Conservation (phyloP, 2,113 vertebrate genomes). For the Bungarus multicinctus region DNA sequence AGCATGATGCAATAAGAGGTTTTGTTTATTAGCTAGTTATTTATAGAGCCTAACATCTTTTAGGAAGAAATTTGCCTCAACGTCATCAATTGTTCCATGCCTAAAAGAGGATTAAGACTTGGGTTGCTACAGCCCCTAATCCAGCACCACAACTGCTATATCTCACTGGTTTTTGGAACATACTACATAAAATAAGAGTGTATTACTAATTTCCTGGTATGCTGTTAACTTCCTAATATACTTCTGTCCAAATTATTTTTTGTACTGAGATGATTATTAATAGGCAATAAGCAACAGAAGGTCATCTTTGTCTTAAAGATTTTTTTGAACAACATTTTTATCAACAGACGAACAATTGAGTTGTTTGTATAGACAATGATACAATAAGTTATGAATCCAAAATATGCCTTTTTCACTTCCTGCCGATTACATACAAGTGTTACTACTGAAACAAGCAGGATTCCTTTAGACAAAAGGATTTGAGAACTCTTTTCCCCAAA, state of each 20-base stretch:
- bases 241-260: conserved; percentile 50
- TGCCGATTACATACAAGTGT: conserved; percentile 26
- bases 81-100: neutral
- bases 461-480: neutral
- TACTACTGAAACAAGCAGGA: conserved; percentile 7
- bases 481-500: neutral
- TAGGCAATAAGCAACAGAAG: conserved; percentile 51
- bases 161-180: neutral
- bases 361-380: conserved; percentile 53
- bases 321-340: conserved; percentile 47
- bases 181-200: neutral
- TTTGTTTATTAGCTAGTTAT: neutral
- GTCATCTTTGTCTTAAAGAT: conserved; percentile 37
- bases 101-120: neutral
- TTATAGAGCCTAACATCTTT: neutral
- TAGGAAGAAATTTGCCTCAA: neutral
- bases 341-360: conserved; percentile 57
- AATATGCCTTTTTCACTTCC: conserved; percentile 49
- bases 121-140: neutral
- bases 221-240: conserved; percentile 52
- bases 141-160: neutral
- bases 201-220: conserved; percentile 11
- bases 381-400: conserved; percentile 54
- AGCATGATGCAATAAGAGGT: neutral
- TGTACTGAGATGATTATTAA: conserved; percentile 59